Percentiles rank a stretch among this genome's conserved stretches.
These are phyloP conservation scores for Dendrolimus pini DNA, from an alignment of 2,888 invertebrate species.

Conservation along the genomic window DNA sequence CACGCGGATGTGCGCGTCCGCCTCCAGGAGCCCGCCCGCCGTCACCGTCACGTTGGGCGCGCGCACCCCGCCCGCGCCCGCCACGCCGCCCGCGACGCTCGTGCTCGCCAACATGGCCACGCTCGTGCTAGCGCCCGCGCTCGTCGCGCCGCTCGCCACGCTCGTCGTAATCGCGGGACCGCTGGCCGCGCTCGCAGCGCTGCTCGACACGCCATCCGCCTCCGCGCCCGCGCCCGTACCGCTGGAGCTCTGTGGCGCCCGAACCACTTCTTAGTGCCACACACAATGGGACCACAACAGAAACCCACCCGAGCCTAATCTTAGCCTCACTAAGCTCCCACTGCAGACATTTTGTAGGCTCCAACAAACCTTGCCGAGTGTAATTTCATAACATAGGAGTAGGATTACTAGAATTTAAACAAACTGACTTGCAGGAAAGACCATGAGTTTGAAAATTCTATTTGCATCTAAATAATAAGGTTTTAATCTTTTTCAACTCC, in stretches of 20 bases:
- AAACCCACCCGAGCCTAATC: not conserved
- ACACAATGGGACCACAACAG: not conserved
- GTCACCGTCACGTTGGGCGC: slow-evolving; percentile 83
- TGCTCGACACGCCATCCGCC: slow-evolving; percentile 15
- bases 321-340: not conserved
- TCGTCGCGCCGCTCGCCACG: slow-evolving; percentile 15
- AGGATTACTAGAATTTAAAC: too few species aligned
- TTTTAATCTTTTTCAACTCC: too few species aligned
- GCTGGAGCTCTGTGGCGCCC: slow-evolving; percentile 53
- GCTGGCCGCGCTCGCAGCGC: slow-evolving; percentile 14
- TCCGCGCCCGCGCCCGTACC: slow-evolving; percentile 28
- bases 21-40: slow-evolving; percentile 76
- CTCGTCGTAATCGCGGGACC: slow-evolving; percentile 14
- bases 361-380: not conserved
- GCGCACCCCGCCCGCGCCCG: slow-evolving; percentile 57
- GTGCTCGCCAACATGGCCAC: slow-evolving; percentile 14
- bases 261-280: slow-evolving; percentile 41
- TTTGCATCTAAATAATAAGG: too few species aligned
- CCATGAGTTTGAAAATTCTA: too few species aligned
- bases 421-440: too few species aligned
- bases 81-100: slow-evolving; percentile 21
- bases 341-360: not conserved
- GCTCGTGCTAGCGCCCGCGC: slow-evolving; percentile 14
- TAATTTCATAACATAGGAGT: too few species aligned
- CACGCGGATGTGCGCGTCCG: slow-evolving; percentile 91